phyloP scores from a whole-genome alignment of 2,113 vertebrate genomes.

The Tragelaphus buxtoni region DNA sequence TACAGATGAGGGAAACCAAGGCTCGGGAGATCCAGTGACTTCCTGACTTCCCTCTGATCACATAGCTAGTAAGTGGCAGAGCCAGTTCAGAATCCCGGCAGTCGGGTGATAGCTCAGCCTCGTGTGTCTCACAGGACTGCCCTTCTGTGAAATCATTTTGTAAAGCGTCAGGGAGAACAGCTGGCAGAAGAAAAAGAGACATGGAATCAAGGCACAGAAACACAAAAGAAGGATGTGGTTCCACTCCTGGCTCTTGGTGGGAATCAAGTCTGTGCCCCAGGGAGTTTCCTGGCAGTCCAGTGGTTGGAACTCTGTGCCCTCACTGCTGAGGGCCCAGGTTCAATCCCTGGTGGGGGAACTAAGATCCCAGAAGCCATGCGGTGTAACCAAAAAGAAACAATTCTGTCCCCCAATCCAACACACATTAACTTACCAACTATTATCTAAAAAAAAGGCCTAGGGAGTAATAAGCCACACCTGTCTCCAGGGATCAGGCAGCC shows the following conservation, averaged over 20 bases:
- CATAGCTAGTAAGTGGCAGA: not conserved
- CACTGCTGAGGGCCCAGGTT: not conserved
- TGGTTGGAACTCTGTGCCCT: not conserved
- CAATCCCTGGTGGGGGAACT: not conserved
- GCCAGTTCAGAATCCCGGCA: not conserved
- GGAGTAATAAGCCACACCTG: not conserved
- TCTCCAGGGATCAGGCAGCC: not conserved
- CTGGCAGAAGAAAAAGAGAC: not conserved
- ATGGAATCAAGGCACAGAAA: not conserved
- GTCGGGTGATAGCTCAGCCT: not conserved
- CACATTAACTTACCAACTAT: not conserved
- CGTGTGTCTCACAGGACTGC: not conserved
- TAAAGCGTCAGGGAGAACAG: fast-evolving
- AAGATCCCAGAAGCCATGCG: not conserved
- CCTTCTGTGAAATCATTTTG: not conserved
- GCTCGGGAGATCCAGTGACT: fast-evolving
- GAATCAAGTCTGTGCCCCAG: not conserved
- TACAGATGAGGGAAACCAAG: not conserved
- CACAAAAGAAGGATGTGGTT: no score
- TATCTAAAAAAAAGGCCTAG: not conserved
- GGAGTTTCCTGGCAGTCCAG: not conserved
- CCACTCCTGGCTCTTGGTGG: not conserved
- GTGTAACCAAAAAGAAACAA: not conserved
- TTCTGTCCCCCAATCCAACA: not conserved
- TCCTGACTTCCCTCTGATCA: not conserved